phyloP scores from a whole-genome alignment of 2,888 invertebrate genomes.

The Pemphredon lugubris region DNA sequence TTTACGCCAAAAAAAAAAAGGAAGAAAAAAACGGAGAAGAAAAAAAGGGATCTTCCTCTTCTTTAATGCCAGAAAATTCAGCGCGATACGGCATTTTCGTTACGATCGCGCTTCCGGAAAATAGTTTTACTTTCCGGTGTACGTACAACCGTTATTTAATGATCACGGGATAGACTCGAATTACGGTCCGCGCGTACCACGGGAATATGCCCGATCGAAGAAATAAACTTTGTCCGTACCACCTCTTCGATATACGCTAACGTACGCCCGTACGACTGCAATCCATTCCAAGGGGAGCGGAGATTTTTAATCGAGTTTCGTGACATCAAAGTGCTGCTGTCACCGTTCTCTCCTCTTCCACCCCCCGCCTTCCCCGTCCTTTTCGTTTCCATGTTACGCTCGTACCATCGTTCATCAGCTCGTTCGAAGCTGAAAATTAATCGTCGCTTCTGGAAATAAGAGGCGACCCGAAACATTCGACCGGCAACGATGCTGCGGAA shows the following conservation, averaged over 20 bases:
- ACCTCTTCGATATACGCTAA: slow-evolving; percentile 34
- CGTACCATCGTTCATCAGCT: slow-evolving; percentile 68
- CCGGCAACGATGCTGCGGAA: slow-evolving; percentile 22
- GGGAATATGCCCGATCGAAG: not conserved
- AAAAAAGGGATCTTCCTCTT: too few relatives aligned
- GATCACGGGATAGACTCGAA: slow-evolving; percentile 53
- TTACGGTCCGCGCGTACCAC: slow-evolving; percentile 10
- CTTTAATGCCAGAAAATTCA: too few relatives aligned
- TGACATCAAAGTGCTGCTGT: slow-evolving; percentile 71
- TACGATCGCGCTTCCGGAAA: too few relatives aligned
- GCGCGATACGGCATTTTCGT: too few relatives aligned
- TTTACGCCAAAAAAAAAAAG: too few relatives aligned
- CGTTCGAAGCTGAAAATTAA: slow-evolving; percentile 66
- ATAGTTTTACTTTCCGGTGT: too few relatives aligned
- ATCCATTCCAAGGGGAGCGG: slow-evolving; percentile 51
- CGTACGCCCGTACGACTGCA: slow-evolving; percentile 50
- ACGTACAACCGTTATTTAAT: too few relatives aligned
- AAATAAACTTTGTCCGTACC: slow-evolving; percentile 44
- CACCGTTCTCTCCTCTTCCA: slow-evolving; percentile 51
- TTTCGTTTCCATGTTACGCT: slow-evolving; percentile 45
- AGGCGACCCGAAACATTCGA: slow-evolving; percentile 46
- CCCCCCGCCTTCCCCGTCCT: not conserved
- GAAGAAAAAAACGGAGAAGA: too few relatives aligned
- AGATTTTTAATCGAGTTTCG: slow-evolving; percentile 71
- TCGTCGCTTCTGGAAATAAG: slow-evolving; percentile 68